Conservation (phyloP, 2,797 vertebrate genomes). For the Furcifer pardalis region DNA sequence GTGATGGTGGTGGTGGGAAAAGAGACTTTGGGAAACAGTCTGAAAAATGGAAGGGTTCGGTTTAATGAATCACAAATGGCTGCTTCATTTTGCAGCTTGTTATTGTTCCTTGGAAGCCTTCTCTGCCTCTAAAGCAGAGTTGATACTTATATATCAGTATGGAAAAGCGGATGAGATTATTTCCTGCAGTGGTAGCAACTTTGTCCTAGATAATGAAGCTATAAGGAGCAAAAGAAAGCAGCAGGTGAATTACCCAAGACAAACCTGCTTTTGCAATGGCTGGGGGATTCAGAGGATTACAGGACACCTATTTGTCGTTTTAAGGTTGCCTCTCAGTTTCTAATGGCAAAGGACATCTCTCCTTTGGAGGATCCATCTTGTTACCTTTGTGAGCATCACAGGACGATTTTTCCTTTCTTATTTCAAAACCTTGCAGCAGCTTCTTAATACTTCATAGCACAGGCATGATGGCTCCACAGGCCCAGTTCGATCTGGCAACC, state of each 20-base stretch:
- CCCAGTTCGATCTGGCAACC: neutral
- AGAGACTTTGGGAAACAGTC: neutral
- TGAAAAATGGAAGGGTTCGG: neutral
- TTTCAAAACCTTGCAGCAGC: neutral
- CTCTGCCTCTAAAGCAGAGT: neutral
- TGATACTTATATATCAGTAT: neutral
- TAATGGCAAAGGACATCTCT: conserved; percentile 1
- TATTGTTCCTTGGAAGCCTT: neutral
- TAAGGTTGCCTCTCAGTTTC: neutral
- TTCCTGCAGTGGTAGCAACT: neutral
- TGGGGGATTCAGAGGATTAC: neutral
- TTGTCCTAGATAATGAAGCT: neutral
- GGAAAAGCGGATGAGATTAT: neutral
- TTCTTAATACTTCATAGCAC: neutral
- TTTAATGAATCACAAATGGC: neutral
- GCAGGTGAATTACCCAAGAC: neutral
- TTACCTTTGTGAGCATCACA: neutral
- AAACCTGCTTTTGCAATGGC: neutral
- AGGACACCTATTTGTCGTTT: neutral
- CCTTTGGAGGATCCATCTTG: neutral
- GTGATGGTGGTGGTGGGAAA: neutral
- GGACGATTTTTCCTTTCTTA: neutral
- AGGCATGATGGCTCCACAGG: conserved; percentile 9
- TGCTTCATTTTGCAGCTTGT: neutral
- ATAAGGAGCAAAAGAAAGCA: neutral